Evolutionary conservation across 2,888 invertebrate genomes (phyloP).

Genomic region (Drosophila macrospina): DNA sequence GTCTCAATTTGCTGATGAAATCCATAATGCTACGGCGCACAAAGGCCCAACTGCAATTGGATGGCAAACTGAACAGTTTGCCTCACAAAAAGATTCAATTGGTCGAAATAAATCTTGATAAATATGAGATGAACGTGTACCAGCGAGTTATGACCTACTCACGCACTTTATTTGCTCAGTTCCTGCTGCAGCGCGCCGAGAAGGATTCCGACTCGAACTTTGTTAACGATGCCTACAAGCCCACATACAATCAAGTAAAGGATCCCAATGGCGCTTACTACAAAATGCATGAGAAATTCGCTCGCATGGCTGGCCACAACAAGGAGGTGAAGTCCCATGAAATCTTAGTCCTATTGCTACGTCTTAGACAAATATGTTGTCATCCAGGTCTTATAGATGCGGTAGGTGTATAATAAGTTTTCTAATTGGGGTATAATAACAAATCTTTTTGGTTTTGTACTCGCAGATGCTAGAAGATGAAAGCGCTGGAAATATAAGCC

Average conservation of each 20-base stretch:
- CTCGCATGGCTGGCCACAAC: constrained; percentile 87
- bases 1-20: constrained; percentile 94
- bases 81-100: constrained; percentile 88
- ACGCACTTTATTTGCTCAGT: constrained; percentile 91
- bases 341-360: constrained; percentile 92
- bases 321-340: constrained; percentile 88
- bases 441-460: neutral
- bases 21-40: constrained; percentile 94
- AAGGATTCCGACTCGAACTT: constrained; percentile 86
- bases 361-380: constrained; percentile 95
- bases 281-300: constrained; percentile 89
- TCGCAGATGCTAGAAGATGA: constrained; percentile 86
- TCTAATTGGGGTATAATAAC: neutral
- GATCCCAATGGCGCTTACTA: constrained; percentile 86
- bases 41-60: constrained; percentile 90
- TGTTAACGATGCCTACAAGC: constrained; percentile 59
- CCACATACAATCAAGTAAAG: constrained; percentile 83
- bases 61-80: constrained; percentile 88
- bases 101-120: constrained; percentile 88
- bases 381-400: constrained; percentile 93
- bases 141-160: constrained; percentile 91
- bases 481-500: constrained; percentile 60
- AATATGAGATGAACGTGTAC: constrained; percentile 91
- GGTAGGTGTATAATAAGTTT: constrained; percentile 83
- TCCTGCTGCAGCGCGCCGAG: constrained; percentile 91